phyloP scores from a whole-genome alignment of 2,113 vertebrate species.

The Clarias gariepinus region DNA sequence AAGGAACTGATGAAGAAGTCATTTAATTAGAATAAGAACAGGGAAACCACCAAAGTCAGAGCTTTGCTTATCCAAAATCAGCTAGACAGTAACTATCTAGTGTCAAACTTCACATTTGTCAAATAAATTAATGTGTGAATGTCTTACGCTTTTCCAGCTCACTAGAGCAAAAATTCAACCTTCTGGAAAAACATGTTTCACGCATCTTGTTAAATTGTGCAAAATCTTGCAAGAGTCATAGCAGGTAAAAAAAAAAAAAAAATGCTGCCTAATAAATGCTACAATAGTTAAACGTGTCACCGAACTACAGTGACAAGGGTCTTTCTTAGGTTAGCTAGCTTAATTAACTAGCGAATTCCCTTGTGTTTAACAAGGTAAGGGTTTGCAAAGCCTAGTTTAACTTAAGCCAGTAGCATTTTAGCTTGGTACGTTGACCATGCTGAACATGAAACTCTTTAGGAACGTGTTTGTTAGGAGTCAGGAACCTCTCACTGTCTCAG shows the following conservation, averaged over 20 bases:
- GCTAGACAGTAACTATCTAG: background rate
- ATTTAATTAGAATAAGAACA: background rate
- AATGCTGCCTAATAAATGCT: conserved; percentile 58
- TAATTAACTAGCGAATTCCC: background rate
- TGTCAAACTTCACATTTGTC: background rate
- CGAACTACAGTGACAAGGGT: conserved; percentile 23
- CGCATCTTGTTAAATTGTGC: conserved; percentile 63
- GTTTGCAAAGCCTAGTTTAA: background rate
- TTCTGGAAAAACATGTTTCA: conserved; percentile 34
- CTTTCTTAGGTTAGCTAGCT: background rate
- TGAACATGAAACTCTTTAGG: background rate
- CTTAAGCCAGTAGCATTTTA: conserved; percentile 7
- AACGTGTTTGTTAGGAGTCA: background rate
- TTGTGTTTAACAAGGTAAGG: background rate
- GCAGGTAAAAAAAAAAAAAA: conserved; percentile 59
- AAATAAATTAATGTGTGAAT: background rate
- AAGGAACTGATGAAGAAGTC: too few relatives aligned
- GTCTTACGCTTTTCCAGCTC: too few relatives aligned
- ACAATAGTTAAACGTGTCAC: conserved; percentile 48
- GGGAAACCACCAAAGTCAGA: conserved; percentile 1
- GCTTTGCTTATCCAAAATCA: background rate
- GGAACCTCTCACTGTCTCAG: conserved; percentile 1
- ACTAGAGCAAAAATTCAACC: background rate
- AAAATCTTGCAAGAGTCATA: conserved; percentile 73
- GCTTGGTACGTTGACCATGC: background rate